Evolutionary conservation across 2,113 vertebrate genomes (phyloP).

Genomic region (Daubentonia madagascariensis): DNA sequence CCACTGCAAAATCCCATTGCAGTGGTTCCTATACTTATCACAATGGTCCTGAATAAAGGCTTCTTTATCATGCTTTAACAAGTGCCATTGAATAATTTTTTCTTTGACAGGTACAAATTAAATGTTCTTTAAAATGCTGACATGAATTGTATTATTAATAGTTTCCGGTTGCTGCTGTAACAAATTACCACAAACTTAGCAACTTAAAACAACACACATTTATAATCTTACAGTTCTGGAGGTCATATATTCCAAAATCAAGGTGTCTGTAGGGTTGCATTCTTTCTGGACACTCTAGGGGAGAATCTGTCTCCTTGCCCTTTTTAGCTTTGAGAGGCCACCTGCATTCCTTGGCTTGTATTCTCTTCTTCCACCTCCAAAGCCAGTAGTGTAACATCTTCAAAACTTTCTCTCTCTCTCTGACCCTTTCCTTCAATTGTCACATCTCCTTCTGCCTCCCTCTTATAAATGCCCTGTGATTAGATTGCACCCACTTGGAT

Average conservation of each 20-base stretch:
- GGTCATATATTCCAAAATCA: background rate
- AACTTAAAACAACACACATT: background rate
- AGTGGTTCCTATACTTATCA: too few relatives aligned
- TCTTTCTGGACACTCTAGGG: background rate
- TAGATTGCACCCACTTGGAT: too few relatives aligned
- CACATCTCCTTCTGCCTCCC: background rate
- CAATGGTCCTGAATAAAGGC: too few relatives aligned
- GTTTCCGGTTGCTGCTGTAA: background rate
- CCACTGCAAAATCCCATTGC: too few relatives aligned
- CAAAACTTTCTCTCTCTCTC: background rate
- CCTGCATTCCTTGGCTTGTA: background rate
- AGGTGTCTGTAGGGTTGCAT: background rate
- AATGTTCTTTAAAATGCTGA: background rate
- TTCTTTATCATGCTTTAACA: too few relatives aligned
- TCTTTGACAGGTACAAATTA: too few relatives aligned
- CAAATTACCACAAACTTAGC: too few relatives aligned
- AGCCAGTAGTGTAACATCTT: background rate
- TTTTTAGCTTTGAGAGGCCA: background rate
- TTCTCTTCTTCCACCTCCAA: background rate
- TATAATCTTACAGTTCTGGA: background rate
- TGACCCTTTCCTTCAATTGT: background rate
- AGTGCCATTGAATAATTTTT: too few relatives aligned
- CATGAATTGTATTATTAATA: background rate
- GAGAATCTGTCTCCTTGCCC: background rate
- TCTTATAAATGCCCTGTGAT: background rate